Percentiles rank a stretch among this genome's conserved stretches.
These are phyloP conservation scores for Sympetrum striolatum DNA, from an alignment of 2,888 invertebrate genomes.

Conservation along the genomic window DNA sequence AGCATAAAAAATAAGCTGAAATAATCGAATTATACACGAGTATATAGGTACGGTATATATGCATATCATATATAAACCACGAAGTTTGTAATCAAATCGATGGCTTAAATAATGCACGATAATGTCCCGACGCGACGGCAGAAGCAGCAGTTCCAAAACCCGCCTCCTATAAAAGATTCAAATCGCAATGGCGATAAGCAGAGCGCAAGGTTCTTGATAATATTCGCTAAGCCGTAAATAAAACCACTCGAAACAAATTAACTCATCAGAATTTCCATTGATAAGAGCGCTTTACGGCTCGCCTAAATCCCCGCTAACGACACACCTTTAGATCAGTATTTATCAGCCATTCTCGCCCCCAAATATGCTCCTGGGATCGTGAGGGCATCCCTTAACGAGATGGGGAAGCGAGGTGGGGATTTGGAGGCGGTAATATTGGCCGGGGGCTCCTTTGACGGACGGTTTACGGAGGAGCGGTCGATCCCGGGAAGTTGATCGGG, in stretches of 20 bases:
- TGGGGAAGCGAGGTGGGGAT: neutral
- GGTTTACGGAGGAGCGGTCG: neutral
- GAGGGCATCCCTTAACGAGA: neutral
- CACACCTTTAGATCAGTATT: neutral
- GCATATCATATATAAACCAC: too few species aligned
- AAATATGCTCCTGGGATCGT: neutral
- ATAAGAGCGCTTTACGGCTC: neutral
- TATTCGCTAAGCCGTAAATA: too few species aligned
- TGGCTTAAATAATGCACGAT: too few species aligned
- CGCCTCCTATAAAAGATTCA: too few species aligned
- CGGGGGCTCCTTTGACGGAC: neutral
- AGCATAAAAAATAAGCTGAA: too few species aligned
- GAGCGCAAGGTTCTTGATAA: too few species aligned
- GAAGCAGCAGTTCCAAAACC: too few species aligned
- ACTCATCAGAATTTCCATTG: neutral
- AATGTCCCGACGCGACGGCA: too few species aligned
- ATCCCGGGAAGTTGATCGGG: neutral
- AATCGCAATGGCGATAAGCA: too few species aligned
- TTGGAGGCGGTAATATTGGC: neutral
- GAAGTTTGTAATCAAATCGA: too few species aligned
- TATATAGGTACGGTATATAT: too few species aligned
- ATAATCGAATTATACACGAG: too few species aligned
- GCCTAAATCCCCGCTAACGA: neutral
- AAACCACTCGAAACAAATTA: neutral
- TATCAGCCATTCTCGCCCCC: neutral